Base-by-base conservation (phyloP, 2,113 vertebrate genomes). In the Calyptomena viridis region DNA sequence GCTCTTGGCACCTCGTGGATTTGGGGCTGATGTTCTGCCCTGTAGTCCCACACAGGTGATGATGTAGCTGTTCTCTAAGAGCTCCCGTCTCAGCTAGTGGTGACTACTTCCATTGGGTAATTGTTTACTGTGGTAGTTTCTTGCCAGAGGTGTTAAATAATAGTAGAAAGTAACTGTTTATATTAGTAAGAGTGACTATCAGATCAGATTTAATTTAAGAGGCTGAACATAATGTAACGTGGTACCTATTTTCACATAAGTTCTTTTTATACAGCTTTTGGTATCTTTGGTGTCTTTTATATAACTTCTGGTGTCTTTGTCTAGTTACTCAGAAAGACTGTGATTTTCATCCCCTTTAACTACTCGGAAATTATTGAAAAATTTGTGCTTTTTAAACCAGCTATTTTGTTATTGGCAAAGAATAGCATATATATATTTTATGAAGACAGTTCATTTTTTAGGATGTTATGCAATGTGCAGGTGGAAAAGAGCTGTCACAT, bases 191-290 rank as follows among this genome's bases (percentile, higher is more conserved):
- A 49, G 24, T 44, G 30, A 68, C 89, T 20, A 56, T 78, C 35
- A 64, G 20, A 39, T 60, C 39, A 66, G 22, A 71, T 85, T 92
- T 82, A 31, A n/a, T n/a, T n/a, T n/a, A 62, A 47, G 62, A 12
- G 17, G 19, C 21, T 75, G 37, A 44, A 62, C 27, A 4, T 35
- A 66, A 69, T n/a, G 30, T 55, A 30, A 59, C 0, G 0, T 49
- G 19, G 12, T 18, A 42, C 2, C 12, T 78, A 5, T 49, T 87
- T 87, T 59, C 53, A 44, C 0, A 0, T 42, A 31, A 79, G 6
- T 40, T 53, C 18, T 60, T 75, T 69, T 66, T 62, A 9, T 39
- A 21, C 15, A 13, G 21, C 66, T 55, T 63, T 31, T 68, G 30
- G 8, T 56, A 12, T 30, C 9, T 58, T 49, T 59, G 37, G 5